Percentiles rank a stretch among this genome's conserved stretches.
phyloP scores from a whole-genome alignment of 2,797 vertebrate genomes.

The Harpagifer antarcticus region DNA sequence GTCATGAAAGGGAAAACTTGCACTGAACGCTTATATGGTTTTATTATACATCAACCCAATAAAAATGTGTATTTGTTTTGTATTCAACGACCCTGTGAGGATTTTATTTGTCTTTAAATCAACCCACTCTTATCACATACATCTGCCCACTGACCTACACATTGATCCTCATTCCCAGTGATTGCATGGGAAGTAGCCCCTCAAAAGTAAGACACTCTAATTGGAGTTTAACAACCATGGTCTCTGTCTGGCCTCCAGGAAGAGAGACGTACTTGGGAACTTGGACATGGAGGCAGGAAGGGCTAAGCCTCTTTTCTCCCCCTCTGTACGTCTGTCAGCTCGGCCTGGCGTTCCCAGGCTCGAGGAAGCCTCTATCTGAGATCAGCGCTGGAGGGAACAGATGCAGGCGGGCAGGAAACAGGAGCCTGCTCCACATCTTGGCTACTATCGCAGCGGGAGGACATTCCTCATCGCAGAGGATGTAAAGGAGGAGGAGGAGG shows the following conservation, averaged over 20 bases:
- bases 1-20: conserved; percentile 57
- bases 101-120: conserved; percentile 41
- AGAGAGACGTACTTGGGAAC: conserved; percentile 43
- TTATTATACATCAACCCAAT: conserved; percentile 63
- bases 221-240: conserved; percentile 53
- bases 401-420: conserved; percentile 79
- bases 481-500: conserved; percentile 54
- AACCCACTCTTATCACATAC: conserved; percentile 13
- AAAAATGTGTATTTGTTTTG: conserved; percentile 70
- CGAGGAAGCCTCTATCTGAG: conserved; percentile 71
- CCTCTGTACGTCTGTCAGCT: conserved; percentile 55
- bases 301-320: conserved; percentile 40
- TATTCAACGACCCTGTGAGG: conserved; percentile 38
- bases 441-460: conserved; percentile 78
- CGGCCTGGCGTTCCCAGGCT: conserved; percentile 75
- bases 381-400: conserved; percentile 78
- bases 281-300: conserved; percentile 33
- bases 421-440: conserved; percentile 73
- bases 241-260: conserved; percentile 42
- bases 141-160: conserved; percentile 36
- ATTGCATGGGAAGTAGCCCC: conserved; percentile 44
- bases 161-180: conserved; percentile 40
- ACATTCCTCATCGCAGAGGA: conserved; percentile 80
- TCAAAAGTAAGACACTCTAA: conserved; percentile 40
- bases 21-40: conserved; percentile 70